Evolutionary conservation across 1,140 invertebrate genomes (phyloP).

Genomic region (Hestina assimilis): DNA sequence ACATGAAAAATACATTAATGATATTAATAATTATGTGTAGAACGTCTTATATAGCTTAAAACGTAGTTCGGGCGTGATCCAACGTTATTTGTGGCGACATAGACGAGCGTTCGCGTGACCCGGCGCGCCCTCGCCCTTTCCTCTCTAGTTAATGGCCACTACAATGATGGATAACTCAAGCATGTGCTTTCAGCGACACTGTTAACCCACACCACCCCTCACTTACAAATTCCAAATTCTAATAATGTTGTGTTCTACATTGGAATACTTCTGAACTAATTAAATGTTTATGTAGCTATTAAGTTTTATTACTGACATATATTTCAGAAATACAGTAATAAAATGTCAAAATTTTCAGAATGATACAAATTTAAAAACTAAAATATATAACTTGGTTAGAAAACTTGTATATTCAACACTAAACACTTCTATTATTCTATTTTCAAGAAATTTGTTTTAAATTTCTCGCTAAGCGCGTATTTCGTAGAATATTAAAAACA

Average conservation of each 20-base stretch:
- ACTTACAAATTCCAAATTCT: constrained; percentile 9
- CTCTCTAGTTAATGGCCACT: constrained; percentile 52
- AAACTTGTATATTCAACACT: too few relatives aligned
- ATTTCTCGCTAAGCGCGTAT: neutral
- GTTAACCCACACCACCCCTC: constrained; percentile 21
- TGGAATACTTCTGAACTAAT: too few relatives aligned
- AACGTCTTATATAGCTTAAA: constrained; percentile 7
- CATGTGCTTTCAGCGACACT: constrained; percentile 34
- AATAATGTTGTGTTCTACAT: too few relatives aligned
- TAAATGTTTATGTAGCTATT: too few relatives aligned
- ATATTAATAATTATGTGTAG: too few relatives aligned
- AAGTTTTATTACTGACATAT: too few relatives aligned
- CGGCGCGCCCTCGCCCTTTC: constrained; percentile 49
- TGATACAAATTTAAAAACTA: too few relatives aligned
- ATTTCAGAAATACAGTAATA: neutral
- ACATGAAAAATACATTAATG: too few relatives aligned
- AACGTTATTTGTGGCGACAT: constrained; percentile 1
- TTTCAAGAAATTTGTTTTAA: too few relatives aligned
- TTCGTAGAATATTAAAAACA: too few relatives aligned
- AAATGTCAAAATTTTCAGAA: neutral
- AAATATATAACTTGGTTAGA: too few relatives aligned
- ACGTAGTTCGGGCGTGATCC: constrained; percentile 17
- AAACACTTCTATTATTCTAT: too few relatives aligned
- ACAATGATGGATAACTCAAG: constrained; percentile 58
- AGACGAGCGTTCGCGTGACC: constrained; percentile 48